Conservation (phyloP, 2,113 vertebrate species). For the Halichoerus grypus region DNA sequence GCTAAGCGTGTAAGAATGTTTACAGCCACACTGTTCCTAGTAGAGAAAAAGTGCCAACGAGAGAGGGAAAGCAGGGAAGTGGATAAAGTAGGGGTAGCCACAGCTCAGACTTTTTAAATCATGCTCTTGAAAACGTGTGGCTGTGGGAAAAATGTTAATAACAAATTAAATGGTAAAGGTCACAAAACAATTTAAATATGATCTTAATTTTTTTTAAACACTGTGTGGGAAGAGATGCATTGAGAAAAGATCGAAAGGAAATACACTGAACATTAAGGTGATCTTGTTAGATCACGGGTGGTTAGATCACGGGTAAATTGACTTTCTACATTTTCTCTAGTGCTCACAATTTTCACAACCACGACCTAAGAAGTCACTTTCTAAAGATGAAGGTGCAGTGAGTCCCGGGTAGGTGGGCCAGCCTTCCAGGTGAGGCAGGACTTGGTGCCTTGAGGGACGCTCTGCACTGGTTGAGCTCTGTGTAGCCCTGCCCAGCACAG, state of each 20-base stretch:
- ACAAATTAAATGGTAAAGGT: background rate
- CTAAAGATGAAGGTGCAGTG: background rate
- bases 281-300: background rate
- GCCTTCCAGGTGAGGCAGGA: background rate
- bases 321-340: background rate
- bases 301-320: background rate
- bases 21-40: background rate
- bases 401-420: rapidly evolving
- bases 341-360: background rate
- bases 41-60: background rate
- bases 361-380: background rate
- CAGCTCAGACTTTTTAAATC: background rate
- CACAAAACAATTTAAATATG: background rate
- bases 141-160: background rate
- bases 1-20: background rate
- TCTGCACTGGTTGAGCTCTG: background rate
- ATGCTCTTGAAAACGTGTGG: background rate
- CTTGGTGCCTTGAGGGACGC: background rate
- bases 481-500: background rate
- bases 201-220: background rate
- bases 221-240: background rate
- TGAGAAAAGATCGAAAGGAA: background rate
- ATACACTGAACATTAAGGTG: background rate
- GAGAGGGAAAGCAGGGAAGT: background rate
- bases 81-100: background rate